Evolutionary conservation across 2,113 vertebrate genomes (phyloP).

Genomic region (Chaenogobius annularis): DNA sequence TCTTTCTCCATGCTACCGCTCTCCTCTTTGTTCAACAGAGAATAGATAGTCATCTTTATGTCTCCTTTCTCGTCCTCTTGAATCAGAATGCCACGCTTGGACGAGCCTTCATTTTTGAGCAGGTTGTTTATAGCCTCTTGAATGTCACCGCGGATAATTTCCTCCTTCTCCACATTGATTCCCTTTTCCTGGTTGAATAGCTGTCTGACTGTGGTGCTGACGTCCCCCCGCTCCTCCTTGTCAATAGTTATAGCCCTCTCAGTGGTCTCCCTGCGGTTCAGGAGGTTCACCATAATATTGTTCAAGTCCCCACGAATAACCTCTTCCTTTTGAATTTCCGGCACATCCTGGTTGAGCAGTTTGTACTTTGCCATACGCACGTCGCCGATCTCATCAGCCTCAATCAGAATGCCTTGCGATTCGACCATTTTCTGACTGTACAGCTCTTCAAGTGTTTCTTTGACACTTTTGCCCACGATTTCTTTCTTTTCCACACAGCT

Average conservation of each 20-base stretch:
- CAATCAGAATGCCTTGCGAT: constrained; percentile 88
- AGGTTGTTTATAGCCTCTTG: constrained; percentile 87
- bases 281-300: constrained; percentile 88
- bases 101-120: constrained; percentile 76
- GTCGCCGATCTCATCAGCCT: constrained; percentile 88
- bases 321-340: constrained; percentile 87
- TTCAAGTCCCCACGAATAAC: constrained; percentile 83
- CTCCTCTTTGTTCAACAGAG: constrained; percentile 84
- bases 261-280: constrained; percentile 76
- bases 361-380: constrained; percentile 91
- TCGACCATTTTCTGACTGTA: constrained; percentile 86
- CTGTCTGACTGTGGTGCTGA: constrained; percentile 83
- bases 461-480: constrained; percentile 87
- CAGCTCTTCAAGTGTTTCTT: constrained; percentile 86
- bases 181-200: constrained; percentile 81
- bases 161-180: constrained; percentile 80
- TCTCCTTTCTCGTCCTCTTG: constrained; percentile 91
- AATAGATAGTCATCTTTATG: constrained; percentile 91
- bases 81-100: constrained; percentile 88
- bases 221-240: constrained; percentile 83
- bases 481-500: constrained; percentile 78
- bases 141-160: constrained; percentile 84
- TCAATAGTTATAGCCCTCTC: constrained; percentile 80
- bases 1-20: constrained; percentile 70
- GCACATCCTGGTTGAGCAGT: constrained; percentile 84